Conservation (phyloP, 1,140 invertebrate species). For the Stegodyphus mimosarum region DNA sequence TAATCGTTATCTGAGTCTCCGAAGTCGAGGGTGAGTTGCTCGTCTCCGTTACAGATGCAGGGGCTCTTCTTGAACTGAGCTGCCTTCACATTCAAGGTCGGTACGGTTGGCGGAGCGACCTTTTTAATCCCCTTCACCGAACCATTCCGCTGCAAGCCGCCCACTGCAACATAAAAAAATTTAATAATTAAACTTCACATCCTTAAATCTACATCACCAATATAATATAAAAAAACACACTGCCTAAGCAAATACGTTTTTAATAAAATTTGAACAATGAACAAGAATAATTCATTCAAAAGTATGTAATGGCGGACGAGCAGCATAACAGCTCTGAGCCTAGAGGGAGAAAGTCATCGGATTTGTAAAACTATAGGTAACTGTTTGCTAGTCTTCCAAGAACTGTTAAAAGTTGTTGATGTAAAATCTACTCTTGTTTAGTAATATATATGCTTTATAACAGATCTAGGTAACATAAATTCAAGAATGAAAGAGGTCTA, state of each 20-base stretch:
- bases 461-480: no score
- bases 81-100: constrained; percentile 45
- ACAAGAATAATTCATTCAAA: no score
- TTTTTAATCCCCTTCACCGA: constrained; percentile 52
- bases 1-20: constrained; percentile 31
- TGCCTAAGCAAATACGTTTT: not conserved
- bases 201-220: not conserved
- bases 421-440: no score
- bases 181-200: not conserved
- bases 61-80: constrained; percentile 44
- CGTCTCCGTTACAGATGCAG: constrained; percentile 43
- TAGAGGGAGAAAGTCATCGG: no score
- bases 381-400: no score
- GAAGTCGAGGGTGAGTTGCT: constrained; percentile 30
- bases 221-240: not conserved
- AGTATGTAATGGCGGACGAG: no score
- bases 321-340: no score
- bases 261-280: no score
- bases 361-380: no score
- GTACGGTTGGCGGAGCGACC: constrained; percentile 32
- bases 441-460: no score
- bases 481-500: not conserved
- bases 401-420: no score
- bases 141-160: constrained; percentile 31
- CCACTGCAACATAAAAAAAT: constrained; percentile 16